These are phyloP conservation scores for Trypoxylus dichotomus DNA, from an alignment of 1,140 invertebrate species.

Conservation along the genomic window DNA sequence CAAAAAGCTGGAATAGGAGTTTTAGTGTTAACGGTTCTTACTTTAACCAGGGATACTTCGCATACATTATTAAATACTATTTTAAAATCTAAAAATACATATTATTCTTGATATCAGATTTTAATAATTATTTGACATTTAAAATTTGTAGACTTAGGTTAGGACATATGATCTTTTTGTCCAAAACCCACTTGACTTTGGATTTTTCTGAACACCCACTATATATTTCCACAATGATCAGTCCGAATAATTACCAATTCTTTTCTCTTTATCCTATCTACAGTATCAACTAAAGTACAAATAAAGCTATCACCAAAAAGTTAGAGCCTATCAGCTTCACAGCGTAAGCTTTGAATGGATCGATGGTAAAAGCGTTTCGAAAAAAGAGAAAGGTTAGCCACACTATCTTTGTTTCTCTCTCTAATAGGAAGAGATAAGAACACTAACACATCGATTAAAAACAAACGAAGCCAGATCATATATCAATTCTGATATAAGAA, in stretches of 20 bases:
- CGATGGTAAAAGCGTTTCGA: neutral
- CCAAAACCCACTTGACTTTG: no score
- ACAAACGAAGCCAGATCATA: neutral
- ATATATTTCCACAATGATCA: neutral
- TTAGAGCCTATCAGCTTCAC: neutral
- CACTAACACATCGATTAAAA: neutral
- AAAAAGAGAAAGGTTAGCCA: neutral
- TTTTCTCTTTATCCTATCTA: neutral
- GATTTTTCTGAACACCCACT: no score
- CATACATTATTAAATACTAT: no score
- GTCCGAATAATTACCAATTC: neutral
- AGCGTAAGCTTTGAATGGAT: conserved; percentile 1
- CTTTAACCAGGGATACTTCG: no score
- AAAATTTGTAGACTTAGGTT: no score
- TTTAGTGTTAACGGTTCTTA: no score
- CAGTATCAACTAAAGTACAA: neutral
- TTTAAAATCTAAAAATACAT: no score
- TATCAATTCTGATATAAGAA: neutral
- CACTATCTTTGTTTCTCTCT: neutral
- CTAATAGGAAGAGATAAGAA: neutral
- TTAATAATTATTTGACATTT: no score
- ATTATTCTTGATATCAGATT: no score
- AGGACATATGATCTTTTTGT: no score
- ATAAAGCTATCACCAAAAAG: conserved; percentile 2
- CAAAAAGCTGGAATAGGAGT: no score